A percentile compares a stretch with the other conserved stretches of the same genome.
Conservation (phyloP, 1,140 invertebrate genomes). For the Luehdorfia chinensis region DNA sequence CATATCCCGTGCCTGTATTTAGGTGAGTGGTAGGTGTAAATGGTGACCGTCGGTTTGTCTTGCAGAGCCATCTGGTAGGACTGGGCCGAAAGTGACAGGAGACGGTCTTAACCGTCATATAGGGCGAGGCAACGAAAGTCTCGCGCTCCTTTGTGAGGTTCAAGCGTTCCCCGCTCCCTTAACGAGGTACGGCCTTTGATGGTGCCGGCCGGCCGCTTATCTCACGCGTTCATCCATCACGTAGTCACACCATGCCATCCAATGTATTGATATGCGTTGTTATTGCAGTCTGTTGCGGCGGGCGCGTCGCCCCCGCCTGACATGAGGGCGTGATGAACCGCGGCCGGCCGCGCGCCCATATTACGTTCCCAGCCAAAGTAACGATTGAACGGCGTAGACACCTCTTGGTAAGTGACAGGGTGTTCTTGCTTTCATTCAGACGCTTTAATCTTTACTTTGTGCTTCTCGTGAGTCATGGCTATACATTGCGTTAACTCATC, state of each 20-base stretch:
- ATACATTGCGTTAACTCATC: conserved; percentile 19
- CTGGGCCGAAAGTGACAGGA: conserved; percentile 79
- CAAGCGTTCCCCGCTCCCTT: conserved; percentile 83
- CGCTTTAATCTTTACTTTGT: conserved; percentile 76
- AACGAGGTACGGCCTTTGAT: conserved; percentile 53
- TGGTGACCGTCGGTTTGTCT: conserved; percentile 50
- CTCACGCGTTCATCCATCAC: conserved; percentile 73
- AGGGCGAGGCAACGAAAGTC: conserved; percentile 52
- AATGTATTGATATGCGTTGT: conserved; percentile 70
- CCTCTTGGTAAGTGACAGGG: conserved; percentile 73
- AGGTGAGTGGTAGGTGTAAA: conserved; percentile 76
- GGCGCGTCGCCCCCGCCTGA: conserved; percentile 50
- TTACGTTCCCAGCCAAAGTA: conserved; percentile 66
- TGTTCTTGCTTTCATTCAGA: conserved; percentile 71
- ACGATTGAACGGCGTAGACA: conserved; percentile 69
- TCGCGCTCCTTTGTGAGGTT: conserved; percentile 81
- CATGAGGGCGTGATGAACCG: conserved; percentile 67
- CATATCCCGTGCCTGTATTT: conserved; percentile 82
- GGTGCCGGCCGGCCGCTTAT: conserved; percentile 50
- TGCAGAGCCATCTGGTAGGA: conserved; percentile 81
- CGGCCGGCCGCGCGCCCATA: conserved; percentile 65
- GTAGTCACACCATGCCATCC: conserved; percentile 54
- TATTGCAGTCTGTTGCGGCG: conserved; percentile 69
- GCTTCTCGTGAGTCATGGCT: conserved; percentile 53
- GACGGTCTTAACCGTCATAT: conserved; percentile 77